Conservation (phyloP, 2,888 invertebrate species). For the Litoditis marina region DNA sequence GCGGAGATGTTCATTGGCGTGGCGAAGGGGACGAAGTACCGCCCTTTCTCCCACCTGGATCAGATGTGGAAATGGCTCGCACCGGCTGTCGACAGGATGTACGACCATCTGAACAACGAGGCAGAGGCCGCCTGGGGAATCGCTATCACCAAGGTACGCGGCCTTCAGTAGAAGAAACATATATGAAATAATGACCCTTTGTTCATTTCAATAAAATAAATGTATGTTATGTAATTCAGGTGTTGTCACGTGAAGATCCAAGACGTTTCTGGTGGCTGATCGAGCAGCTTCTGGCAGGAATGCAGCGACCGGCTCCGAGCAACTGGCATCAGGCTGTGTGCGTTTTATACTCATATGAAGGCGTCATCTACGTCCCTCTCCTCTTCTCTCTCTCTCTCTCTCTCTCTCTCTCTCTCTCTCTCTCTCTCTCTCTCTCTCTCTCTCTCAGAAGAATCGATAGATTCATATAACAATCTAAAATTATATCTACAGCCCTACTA, state of each 20-base stretch:
- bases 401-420: slow-evolving; percentile 1
- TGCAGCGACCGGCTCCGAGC: slow-evolving; percentile 10
- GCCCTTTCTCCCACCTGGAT: slow-evolving; percentile 23
- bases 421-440: neutral
- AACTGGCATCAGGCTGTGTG: slow-evolving; percentile 17
- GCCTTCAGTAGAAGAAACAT: no score
- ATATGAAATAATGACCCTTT: no score
- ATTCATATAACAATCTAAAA: no score
- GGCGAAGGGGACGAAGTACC: slow-evolving; percentile 28
- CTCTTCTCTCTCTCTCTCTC: neutral
- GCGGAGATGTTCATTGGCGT: slow-evolving; percentile 39
- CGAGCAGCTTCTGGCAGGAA: slow-evolving; percentile 26
- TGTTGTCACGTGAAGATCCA: slow-evolving; percentile 22
- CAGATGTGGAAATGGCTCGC: slow-evolving; percentile 31
- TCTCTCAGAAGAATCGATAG: neutral
- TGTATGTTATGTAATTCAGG: no score
- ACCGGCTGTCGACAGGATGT: slow-evolving; percentile 19
- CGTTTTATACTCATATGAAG: neutral
- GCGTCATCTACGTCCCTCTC: neutral
- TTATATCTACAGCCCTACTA: no score
- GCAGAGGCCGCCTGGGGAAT: slow-evolving; percentile 20
- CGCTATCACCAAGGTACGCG: slow-evolving; percentile 7
- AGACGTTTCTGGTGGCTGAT: slow-evolving; percentile 37
- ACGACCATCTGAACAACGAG: slow-evolving; percentile 24
- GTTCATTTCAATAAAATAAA: neutral